Evolutionary conservation across 2,797 vertebrate genomes (phyloP).

Genomic region (Malacoctenus gilli): DNA sequence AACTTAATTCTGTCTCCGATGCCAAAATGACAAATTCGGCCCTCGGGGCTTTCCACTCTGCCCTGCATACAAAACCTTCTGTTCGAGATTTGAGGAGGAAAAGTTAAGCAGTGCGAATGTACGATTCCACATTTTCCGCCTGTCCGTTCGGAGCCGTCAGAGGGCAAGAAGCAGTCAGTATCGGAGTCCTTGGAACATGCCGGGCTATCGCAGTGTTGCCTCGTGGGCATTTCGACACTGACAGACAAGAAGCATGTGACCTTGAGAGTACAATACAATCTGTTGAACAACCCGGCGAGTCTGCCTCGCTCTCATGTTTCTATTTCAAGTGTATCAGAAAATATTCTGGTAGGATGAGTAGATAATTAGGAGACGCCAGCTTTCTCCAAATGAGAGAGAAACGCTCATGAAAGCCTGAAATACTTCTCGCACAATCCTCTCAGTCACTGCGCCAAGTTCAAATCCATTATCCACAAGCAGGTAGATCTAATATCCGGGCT

Average conservation of each 20-base stretch:
- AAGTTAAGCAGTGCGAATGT: not conserved
- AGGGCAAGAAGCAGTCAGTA: constrained; percentile 17
- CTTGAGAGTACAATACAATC: constrained; percentile 28
- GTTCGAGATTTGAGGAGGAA: not conserved
- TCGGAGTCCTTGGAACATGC: constrained; percentile 12
- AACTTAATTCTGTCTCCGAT: not conserved
- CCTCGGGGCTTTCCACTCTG: not conserved
- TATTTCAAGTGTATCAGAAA: constrained; percentile 5
- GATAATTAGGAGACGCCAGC: not conserved
- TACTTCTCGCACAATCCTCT: too few relatives aligned
- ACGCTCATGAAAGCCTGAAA: constrained; percentile 25
- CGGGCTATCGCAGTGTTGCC: constrained; percentile 25
- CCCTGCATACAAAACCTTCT: not conserved
- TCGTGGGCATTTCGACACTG: not conserved
- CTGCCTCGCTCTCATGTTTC: not conserved
- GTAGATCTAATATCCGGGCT: constrained; percentile 36
- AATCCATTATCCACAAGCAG: constrained; percentile 37
- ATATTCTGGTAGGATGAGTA: constrained; percentile 12
- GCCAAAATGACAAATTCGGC: not conserved
- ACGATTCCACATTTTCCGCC: not conserved
- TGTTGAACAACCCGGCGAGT: constrained; percentile 11
- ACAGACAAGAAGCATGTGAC: constrained; percentile 2
- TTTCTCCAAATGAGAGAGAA: constrained; percentile 1
- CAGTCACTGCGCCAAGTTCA: constrained; percentile 8
- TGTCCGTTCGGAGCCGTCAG: constrained; percentile 2